phyloP scores from a whole-genome alignment of 2,888 invertebrate genomes.

The Zaprionus lineosus region DNA sequence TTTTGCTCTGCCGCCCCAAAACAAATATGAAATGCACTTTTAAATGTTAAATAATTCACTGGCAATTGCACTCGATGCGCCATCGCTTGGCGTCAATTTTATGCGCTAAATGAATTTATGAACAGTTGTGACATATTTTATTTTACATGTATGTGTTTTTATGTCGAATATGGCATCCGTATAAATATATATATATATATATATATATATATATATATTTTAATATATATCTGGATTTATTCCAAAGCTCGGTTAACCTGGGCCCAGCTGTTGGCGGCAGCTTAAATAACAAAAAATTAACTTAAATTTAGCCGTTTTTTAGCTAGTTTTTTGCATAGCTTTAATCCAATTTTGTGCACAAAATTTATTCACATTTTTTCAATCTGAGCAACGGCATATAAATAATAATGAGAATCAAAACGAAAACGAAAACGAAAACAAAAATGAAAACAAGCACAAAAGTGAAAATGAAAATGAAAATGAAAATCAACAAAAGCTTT shows the following conservation, averaged over 20 bases:
- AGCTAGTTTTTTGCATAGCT: constrained; percentile 33
- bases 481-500: constrained; percentile 2
- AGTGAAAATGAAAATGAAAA: constrained; percentile 14
- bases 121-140: constrained; percentile 63
- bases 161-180: neutral
- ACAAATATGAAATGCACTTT: constrained; percentile 55
- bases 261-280: constrained; percentile 24
- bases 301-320: constrained; percentile 36
- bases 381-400: constrained; percentile 5
- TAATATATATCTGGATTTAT: neutral
- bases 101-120: constrained; percentile 63
- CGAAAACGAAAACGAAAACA: constrained; percentile 13
- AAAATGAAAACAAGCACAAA: constrained; percentile 2
- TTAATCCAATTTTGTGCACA: constrained; percentile 28
- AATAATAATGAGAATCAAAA: constrained; percentile 35
- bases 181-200: neutral
- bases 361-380: constrained; percentile 6
- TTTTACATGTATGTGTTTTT: constrained; percentile 8
- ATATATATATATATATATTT: neutral
- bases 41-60: constrained; percentile 63
- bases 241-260: neutral
- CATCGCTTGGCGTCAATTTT: constrained; percentile 43
- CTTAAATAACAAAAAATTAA: constrained; percentile 3
- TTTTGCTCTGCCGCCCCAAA: constrained; percentile 49
- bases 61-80: constrained; percentile 38